Base-by-base conservation (phyloP, 2,113 vertebrate genomes). In the Connochaetes taurinus region DNA sequence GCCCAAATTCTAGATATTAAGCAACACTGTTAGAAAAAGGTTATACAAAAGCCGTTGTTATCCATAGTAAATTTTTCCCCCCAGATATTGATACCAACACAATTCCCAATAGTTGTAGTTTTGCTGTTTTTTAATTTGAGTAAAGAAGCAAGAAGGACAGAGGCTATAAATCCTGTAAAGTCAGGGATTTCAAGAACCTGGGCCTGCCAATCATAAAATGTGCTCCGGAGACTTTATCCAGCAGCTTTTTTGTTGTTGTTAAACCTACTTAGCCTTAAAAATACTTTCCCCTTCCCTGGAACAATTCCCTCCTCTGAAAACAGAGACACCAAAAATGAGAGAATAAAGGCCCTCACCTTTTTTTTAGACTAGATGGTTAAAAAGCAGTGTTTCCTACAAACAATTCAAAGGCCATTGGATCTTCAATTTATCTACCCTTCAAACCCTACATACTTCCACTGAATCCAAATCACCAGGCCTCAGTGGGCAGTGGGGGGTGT, bases 401-500 rank as follows among this genome's bases (percentile, higher is more conserved):
- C 16, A 15, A 4, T 55, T 87, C 36, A 55, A 55, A 67, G 47
- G 43, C 62, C 40, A 52, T 50, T 40, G 2, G 23, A 94, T 33
- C 25, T 53, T 36, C 17, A 74, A 91, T 52, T 45, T 33, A 29
- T 55, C 64, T 74, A 40, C 36, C 50, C 13, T 15, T 85, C n/a
- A 80, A 55, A 25, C 4, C 8, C 33, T 36, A 40, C 7, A n/a
- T 33, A 27, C 2, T 43, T 47, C 80, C 64, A 33, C 64, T 33
- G 47, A 85, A 57, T 25, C 36, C 80, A 47, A 62, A 47, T 80
- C 60, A 55, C n/a, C 21, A 53, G 64, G 17, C 64, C 33, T 36
- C 9, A 4, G 33, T 10, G 64, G 29, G 29, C 3, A 0, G 55
- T 57, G 14, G 16, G 9, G 7, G 23, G 17, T 2, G 15, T 12